Evolutionary conservation across 2,113 vertebrate genomes (phyloP).

Genomic region (Zosterops japonicus): DNA sequence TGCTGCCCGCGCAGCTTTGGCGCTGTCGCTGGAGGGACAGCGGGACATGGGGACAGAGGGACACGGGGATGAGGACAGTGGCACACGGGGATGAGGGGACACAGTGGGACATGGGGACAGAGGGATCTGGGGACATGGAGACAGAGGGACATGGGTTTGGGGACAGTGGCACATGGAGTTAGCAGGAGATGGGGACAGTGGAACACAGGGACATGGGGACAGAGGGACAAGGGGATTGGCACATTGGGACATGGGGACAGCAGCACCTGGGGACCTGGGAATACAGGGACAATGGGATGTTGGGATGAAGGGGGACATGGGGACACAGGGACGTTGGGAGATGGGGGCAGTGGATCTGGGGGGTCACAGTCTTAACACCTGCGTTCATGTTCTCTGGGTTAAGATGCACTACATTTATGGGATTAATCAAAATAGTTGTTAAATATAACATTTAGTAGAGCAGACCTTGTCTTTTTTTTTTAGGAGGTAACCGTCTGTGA

Average conservation of each 20-base stretch:
- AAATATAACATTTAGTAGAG: background rate
- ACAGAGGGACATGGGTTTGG: background rate
- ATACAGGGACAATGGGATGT: too few species aligned
- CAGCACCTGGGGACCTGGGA: background rate
- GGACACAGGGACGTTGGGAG: background rate
- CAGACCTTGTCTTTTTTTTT: background rate
- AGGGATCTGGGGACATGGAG: background rate
- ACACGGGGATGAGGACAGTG: rapidly evolving
- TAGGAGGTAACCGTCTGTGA: background rate
- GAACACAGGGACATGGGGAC: background rate
- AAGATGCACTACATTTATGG: background rate
- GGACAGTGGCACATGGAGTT: background rate
- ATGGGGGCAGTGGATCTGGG: background rate
- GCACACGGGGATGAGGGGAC: background rate
- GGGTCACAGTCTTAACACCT: background rate
- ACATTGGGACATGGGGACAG: background rate
- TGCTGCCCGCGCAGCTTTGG: background rate
- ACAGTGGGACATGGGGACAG: background rate
- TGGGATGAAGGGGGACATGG: background rate
- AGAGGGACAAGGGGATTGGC: too few species aligned
- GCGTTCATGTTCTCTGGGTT: background rate
- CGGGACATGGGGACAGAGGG: rapidly evolving
- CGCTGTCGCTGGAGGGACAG: background rate
- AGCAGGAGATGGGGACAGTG: background rate
- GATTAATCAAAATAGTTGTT: background rate